Conservation (phyloP, 2,113 vertebrate species). For the Crocuta crocuta region DNA sequence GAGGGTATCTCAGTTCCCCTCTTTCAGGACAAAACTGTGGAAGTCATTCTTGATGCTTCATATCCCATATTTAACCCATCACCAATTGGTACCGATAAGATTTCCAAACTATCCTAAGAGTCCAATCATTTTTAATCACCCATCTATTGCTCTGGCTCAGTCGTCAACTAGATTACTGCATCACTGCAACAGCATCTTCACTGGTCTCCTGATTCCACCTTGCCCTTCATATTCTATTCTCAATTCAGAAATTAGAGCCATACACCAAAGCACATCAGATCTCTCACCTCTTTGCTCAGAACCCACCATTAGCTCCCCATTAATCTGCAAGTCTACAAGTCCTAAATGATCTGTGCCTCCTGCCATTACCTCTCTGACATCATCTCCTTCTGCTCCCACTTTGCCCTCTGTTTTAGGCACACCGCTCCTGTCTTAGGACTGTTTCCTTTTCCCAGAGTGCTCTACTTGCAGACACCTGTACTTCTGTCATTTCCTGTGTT, state of each 20-base stretch:
- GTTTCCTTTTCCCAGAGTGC: neutral
- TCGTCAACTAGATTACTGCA: neutral
- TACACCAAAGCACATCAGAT: neutral
- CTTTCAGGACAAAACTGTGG: neutral
- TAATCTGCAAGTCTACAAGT: neutral
- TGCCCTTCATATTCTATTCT: neutral
- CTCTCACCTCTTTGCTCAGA: neutral
- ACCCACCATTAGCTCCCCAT: neutral
- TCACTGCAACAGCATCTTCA: neutral
- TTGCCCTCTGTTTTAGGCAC: neutral
- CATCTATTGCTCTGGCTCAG: neutral
- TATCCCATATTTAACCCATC: neutral
- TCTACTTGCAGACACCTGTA: neutral
- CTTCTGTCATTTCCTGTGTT: neutral
- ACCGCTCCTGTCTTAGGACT: neutral
- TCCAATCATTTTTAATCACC: neutral
- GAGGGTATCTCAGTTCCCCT: neutral
- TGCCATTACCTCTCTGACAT: neutral
- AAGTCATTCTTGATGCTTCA: neutral
- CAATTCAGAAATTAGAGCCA: neutral
- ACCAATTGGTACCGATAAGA: neutral
- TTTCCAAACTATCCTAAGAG: neutral
- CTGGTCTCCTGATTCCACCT: neutral
- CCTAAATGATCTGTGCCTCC: neutral
- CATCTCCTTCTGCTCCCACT: neutral